A percentile compares a stretch with the other conserved stretches of the same genome.
These are phyloP conservation scores for Galleria mellonella DNA, from an alignment of 1,140 invertebrate species.

Conservation along the genomic window DNA sequence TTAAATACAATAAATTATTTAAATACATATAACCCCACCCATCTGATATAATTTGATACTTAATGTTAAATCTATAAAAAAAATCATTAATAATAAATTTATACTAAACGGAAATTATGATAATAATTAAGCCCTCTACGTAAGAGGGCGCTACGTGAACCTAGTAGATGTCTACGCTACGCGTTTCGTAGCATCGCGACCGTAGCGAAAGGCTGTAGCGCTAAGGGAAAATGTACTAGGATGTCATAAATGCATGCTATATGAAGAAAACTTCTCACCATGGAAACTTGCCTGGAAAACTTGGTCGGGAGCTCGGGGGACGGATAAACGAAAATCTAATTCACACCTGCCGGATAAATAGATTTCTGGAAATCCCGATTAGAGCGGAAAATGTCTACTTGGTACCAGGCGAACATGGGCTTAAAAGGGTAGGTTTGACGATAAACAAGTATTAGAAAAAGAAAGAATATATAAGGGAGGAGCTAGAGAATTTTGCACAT, in stretches of 20 bases:
- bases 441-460: constrained; percentile 24
- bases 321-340: constrained; percentile 54
- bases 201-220: constrained; percentile 20
- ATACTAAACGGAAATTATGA: too few species aligned
- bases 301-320: constrained; percentile 5
- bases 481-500: constrained; percentile 30
- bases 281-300: constrained; percentile 10
- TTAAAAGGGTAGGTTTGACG: constrained; percentile 5
- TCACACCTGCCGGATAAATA: constrained; percentile 37
- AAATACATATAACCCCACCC: too few species aligned
- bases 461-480: constrained; percentile 34
- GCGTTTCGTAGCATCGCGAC: constrained; percentile 29
- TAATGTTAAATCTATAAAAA: too few species aligned
- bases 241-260: constrained; percentile 11
- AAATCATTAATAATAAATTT: too few species aligned
- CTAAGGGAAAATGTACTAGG: constrained; percentile 25
- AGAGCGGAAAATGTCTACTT: constrained; percentile 70
- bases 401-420: constrained; percentile 45
- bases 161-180: constrained; percentile 24
- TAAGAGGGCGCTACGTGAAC: constrained; percentile 1
- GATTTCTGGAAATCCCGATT: constrained; percentile 65
- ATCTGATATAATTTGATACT: too few species aligned
- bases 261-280: constrained; percentile 14
- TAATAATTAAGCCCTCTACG: too few species aligned
- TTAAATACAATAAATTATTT: too few species aligned